Evolutionary conservation across 2,888 invertebrate genomes (phyloP).

Genomic region (Eupithecia inturbata): DNA sequence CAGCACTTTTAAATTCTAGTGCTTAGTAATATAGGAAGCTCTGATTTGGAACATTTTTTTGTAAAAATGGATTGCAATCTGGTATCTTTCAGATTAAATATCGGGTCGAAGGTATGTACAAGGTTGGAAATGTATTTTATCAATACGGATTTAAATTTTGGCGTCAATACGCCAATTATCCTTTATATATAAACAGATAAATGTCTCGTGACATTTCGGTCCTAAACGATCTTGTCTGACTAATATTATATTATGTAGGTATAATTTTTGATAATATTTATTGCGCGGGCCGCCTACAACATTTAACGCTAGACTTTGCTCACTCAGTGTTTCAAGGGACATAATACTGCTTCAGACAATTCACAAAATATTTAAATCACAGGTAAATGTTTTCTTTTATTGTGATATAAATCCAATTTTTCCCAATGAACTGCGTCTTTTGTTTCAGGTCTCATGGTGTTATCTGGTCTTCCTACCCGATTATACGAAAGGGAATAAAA

Average conservation of each 20-base stretch:
- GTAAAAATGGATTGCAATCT: not conserved
- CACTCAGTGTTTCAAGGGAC: not conserved
- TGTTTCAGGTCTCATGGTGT: constrained; percentile 59
- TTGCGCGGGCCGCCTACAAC: not conserved
- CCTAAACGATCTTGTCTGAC: not conserved
- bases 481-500: not conserved
- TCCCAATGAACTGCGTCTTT: constrained; percentile 61
- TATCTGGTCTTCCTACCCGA: not conserved
- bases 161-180: not conserved
- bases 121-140: not conserved
- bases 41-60: not conserved
- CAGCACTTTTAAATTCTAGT: not conserved
- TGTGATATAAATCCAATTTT: constrained; percentile 43
- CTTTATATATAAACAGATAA: not conserved
- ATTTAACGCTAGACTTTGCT: not conserved
- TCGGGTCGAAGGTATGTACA: not conserved
- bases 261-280: not conserved
- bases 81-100: not conserved
- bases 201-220: not conserved
- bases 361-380: not conserved
- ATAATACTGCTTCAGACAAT: not conserved
- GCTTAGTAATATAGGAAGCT: not conserved
- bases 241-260: not conserved
- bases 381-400: constrained; percentile 44
- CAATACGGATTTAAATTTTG: not conserved